A percentile compares a stretch with the other conserved stretches of the same genome.
Conservation (phyloP, 2,113 vertebrate genomes). For the Malurus elegans region DNA sequence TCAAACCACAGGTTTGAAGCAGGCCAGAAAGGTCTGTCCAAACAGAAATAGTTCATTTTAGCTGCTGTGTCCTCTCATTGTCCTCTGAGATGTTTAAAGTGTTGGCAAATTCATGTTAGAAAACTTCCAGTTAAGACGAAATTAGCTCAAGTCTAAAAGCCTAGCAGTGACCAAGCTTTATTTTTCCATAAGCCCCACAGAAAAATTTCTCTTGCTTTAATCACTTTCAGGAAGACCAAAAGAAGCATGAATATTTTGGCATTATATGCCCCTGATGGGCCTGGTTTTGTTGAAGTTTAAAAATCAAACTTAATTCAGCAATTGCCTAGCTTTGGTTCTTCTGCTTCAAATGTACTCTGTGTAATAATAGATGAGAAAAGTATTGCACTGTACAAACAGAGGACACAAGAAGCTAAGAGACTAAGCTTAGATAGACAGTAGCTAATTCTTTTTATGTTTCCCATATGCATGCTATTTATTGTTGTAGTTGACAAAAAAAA, state of each 20-base stretch:
- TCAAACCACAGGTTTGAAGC: not conserved
- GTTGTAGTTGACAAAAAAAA: not conserved
- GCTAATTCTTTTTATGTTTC: not conserved
- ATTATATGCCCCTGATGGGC: not conserved
- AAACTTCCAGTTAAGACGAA: not conserved
- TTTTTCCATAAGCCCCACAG: not conserved
- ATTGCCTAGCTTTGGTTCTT: not conserved
- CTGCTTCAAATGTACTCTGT: not conserved
- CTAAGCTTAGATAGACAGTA: not conserved
- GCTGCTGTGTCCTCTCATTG: not conserved
- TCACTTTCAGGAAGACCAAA: not conserved
- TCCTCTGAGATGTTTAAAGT: not conserved
- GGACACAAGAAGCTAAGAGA: not conserved
- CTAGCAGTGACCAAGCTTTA: not conserved
- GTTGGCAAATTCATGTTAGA: not conserved
- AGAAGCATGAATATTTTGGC: not conserved
- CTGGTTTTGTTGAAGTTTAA: not conserved
- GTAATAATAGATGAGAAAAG: not conserved
- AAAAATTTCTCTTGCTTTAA: not conserved
- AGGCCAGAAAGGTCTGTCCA: not conserved
- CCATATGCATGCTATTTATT: not conserved
- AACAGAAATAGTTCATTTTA: not conserved
- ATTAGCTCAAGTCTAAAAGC: not conserved
- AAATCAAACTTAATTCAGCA: not conserved
- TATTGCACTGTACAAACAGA: not conserved